Evolutionary conservation across 2,113 vertebrate species (phyloP).

Genomic region (Papio anubis): DNA sequence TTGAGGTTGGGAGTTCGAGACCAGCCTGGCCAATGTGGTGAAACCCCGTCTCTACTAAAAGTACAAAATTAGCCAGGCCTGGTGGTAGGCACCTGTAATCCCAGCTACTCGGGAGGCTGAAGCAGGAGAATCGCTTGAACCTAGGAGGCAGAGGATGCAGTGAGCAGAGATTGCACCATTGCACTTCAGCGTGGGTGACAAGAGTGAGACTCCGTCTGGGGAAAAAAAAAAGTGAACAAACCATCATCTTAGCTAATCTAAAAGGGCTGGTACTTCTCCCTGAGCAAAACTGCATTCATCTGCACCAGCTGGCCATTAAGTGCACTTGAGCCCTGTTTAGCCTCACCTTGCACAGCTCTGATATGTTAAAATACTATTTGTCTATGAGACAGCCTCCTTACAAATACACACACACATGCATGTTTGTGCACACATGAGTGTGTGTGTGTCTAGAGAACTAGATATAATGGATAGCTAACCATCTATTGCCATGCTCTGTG

Average conservation of each 20-base stretch:
- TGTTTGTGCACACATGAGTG: fast-evolving
- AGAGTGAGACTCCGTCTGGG: too few relatives aligned
- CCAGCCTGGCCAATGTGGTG: too few relatives aligned
- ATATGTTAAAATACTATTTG: neutral
- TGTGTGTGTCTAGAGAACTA: neutral
- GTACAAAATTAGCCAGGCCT: too few relatives aligned
- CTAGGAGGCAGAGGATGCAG: too few relatives aligned
- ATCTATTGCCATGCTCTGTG: neutral
- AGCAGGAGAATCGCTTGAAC: too few relatives aligned
- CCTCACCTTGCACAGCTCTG: neutral
- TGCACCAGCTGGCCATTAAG: neutral
- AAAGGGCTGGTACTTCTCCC: neutral
- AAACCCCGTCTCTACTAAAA: too few relatives aligned
- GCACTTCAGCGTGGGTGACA: too few relatives aligned
- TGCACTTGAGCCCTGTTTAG: neutral
- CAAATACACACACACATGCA: neutral
- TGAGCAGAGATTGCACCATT: too few relatives aligned
- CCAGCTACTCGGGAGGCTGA: too few relatives aligned
- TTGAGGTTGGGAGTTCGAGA: too few relatives aligned
- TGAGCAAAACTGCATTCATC: neutral
- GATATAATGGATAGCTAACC: neutral
- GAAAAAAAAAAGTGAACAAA: neutral
- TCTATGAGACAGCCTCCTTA: neutral
- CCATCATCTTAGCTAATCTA: neutral
- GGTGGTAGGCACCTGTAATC: too few relatives aligned